Evolutionary conservation across 37 sponge, comb jelly and placozoan genomes (phyloP), one percentile per base, ranked within the genome.

Genomic region (Agelas oroides): DNA sequence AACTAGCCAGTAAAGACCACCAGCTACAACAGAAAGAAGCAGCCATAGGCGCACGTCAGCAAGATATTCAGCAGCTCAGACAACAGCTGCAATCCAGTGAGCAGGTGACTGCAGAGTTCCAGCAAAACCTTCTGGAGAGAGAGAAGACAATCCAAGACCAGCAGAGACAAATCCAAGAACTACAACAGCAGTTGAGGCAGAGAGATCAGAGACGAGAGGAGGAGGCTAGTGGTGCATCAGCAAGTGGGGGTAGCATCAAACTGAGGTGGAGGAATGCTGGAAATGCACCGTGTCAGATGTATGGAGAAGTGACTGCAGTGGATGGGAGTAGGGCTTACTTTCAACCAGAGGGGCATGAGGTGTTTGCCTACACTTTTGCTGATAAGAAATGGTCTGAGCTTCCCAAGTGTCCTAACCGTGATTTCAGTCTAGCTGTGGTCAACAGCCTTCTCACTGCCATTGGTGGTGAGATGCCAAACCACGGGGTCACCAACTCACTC

Each of bases 401-500:
- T 21, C 71, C 71, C 23, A 37, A 14, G 12, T 70, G 71, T 30
- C 33, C 28, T 30, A 70, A 3, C 5, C 5, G 23, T 32, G 13
- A 70, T 37, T 70, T 70, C 33, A 28, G 28, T 70, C 71, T 70
- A 12, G 71, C 71, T 6, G 33, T 70, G 23, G 71, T 70, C 21
- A 37, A 70, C 39, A 37, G 33, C 27, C 33, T 70, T 33, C 71
- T 70, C 23, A 70, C 71, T 38, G 71, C 71, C 71, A 37, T 70
- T 34, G 71, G 71, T 70, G 71, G 71, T 12, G 71, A 70, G 62
- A 25, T 5, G 5, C 6, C 46, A 61, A 14, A 61, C 2, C 2
- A 14, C 3, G 11, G 11, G 11, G 2, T 14, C 5, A 61, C 62
- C 62, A 61, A 12, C 62, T 27, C 23, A 14, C 62, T 61, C 27